Evolutionary conservation across 2,888 invertebrate genomes (phyloP), one percentile per base, ranked within the genome.

Genomic region (Reticulitermes lucifugus): DNA sequence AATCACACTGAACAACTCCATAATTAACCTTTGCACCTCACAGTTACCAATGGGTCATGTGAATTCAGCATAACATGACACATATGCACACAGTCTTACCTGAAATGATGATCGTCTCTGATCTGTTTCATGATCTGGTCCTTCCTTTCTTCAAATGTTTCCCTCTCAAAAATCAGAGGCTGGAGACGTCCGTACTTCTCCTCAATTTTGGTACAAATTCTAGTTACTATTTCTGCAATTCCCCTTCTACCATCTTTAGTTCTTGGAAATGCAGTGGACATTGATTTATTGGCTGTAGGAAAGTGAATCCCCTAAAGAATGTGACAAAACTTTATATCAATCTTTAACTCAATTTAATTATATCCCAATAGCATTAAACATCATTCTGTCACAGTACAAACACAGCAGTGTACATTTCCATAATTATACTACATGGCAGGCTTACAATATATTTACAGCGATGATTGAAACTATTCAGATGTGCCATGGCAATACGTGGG

Each of bases 401-500:
- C 51, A 51, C 51, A 51, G 51, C 51, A 12, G 51, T 14, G 14
- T 51, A 51, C 51, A 51, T 51, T 51, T 35, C 35, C 12, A 46
- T 46, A 12, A 46, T 12, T 46, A 46, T 46, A 46, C 1, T 0
- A 46, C 46, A 12, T 46, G 12, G 10, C 12, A 14, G 18, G 83
- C 80, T 83, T 55, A 94, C 94, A 87, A 97, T 90, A 90, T 95
- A 97, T 89, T 95, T 94, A 89, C 93, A 92, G 22, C 95, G 93
- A 89, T 97, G 97, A 90, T 95, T 94, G 90, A 94, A 95, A 89
- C 96, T 96, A 35, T 95, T 94, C 89, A 96, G 92, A 90, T 97
- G 97, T 87, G 94, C 94, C 90, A 96, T 92, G 88, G 96, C 96
- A 83, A 96, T 96, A 79, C 95, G 93, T 46, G 95, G 95, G 89